Evolutionary conservation across 2,113 vertebrate genomes (phyloP).

Genomic region (Myrmophylax atrothorax): DNA sequence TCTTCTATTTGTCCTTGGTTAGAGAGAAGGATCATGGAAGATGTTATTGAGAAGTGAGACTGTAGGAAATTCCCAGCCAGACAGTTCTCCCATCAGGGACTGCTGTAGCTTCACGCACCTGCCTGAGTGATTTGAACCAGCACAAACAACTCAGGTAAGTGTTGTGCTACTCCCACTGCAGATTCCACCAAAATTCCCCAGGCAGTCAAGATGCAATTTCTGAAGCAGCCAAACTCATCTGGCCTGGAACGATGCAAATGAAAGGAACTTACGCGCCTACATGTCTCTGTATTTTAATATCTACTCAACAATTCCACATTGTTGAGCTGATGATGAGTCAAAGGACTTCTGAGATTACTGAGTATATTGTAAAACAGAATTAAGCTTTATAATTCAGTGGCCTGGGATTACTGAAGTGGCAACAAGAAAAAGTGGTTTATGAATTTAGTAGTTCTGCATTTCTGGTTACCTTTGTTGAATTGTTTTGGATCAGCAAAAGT

Average conservation of each 20-base stretch:
- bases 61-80: neutral
- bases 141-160: neutral
- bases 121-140: neutral
- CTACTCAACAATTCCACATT: neutral
- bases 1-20: neutral
- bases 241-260: constrained; percentile 9
- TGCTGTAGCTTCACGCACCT: neutral
- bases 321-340: constrained; percentile 12
- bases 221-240: neutral
- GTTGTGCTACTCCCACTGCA: neutral
- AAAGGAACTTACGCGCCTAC: neutral
- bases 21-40: neutral
- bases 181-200: neutral
- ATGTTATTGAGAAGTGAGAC: neutral
- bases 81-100: neutral
- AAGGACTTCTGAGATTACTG: neutral
- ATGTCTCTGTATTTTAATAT: neutral
- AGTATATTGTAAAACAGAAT: neutral
- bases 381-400: neutral
- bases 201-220: neutral
- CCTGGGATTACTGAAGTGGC: neutral
- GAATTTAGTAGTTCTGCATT: neutral
- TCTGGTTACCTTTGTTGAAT: neutral
- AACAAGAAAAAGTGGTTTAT: neutral
- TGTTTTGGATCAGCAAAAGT: neutral